Conservation (phyloP, 2,888 invertebrate genomes). For the Drosophila kambysellisi region DNA sequence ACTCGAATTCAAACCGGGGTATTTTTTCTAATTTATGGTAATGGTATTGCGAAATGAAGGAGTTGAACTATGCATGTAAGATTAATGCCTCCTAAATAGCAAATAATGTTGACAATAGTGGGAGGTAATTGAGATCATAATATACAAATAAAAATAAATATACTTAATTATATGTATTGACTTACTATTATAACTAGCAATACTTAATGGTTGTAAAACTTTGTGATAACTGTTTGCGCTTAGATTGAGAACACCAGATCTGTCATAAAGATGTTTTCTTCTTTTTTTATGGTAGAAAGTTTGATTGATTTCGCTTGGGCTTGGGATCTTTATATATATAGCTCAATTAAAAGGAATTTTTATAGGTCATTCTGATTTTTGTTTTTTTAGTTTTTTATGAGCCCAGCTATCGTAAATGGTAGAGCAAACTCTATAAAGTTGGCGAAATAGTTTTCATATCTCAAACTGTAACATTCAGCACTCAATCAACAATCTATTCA, state of each 20-base stretch:
- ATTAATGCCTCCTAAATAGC: neutral
- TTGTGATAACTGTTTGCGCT: neutral
- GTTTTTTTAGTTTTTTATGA: neutral
- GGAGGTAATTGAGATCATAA: neutral
- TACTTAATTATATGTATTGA: neutral
- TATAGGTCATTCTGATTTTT: neutral
- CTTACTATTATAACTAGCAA: neutral
- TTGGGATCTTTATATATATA: neutral
- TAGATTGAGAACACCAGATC: neutral
- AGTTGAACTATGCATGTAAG: constrained; percentile 20
- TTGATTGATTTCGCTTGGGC: neutral
- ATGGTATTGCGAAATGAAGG: constrained; percentile 39
- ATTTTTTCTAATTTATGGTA: constrained; percentile 40
- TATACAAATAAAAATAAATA: neutral
- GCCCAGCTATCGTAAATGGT: constrained; percentile 8
- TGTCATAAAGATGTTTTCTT: accelerated
- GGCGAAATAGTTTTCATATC: constrained; percentile 27
- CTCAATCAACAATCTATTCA: constrained; percentile 62
- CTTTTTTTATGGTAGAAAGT: neutral
- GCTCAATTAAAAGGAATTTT: neutral
- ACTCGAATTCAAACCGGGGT: constrained; percentile 1
- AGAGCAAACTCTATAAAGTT: constrained; percentile 22
- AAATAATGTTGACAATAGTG: neutral
- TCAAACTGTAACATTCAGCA: constrained; percentile 47
- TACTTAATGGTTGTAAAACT: neutral